Evolutionary conservation across 2,797 vertebrate genomes (phyloP).

Genomic region (Diplodus sargus): DNA sequence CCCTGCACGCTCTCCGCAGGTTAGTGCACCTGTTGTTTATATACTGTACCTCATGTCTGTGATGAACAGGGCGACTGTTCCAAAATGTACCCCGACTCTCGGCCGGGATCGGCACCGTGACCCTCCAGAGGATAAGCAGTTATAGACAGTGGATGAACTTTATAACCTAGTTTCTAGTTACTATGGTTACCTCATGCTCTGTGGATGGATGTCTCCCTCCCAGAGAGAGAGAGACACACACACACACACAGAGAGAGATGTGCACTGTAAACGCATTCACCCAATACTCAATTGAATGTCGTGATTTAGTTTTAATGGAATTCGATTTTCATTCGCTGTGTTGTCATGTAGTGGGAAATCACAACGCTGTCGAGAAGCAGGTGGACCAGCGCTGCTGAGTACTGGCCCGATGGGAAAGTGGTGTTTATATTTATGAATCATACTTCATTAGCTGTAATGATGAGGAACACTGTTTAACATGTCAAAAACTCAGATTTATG

Average conservation of each 20-base stretch:
- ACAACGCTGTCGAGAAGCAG: not conserved
- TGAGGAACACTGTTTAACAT: not conserved
- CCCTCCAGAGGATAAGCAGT: too few relatives aligned
- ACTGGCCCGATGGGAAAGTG: not conserved
- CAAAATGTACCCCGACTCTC: too few relatives aligned
- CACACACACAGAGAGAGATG: not conserved
- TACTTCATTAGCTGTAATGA: not conserved
- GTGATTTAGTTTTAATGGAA: conserved; percentile 30
- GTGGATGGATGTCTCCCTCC: conserved; percentile 26
- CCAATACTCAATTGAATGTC: conserved; percentile 28
- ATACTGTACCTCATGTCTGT: conserved; percentile 57
- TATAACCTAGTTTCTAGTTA: conserved; percentile 74
- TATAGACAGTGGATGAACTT: conserved; percentile 16
- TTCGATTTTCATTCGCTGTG: conserved; percentile 20
- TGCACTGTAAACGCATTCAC: not conserved
- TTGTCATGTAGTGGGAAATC: not conserved
- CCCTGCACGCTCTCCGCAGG: not conserved
- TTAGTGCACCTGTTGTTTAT: conserved; percentile 60
- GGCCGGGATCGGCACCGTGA: too few relatives aligned
- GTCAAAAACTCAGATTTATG: not conserved
- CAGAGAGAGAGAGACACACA: conserved; percentile 15
- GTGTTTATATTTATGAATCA: not conserved
- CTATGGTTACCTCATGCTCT: conserved; percentile 67
- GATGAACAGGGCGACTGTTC: too few relatives aligned
- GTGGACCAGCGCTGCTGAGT: not conserved